A percentile compares a stretch with the other conserved stretches of the same genome.
These are phyloP conservation scores for Orthosia gracilis DNA, from an alignment of 2,888 invertebrate genomes.

Conservation along the genomic window DNA sequence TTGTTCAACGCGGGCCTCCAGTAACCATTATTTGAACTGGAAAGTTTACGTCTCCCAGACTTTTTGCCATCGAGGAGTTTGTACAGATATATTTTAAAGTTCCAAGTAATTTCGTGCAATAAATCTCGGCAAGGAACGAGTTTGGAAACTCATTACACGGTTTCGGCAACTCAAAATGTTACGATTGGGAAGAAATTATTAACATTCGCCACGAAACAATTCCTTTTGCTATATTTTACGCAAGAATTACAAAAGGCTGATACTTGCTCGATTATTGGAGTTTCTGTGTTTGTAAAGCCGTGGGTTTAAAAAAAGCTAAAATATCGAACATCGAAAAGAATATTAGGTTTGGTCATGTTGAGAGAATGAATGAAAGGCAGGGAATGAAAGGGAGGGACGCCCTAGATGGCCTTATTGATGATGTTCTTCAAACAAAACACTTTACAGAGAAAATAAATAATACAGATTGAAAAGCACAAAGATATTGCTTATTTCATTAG, in stretches of 20 bases:
- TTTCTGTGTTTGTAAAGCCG: not conserved
- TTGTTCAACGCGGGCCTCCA: not conserved
- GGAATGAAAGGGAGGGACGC: no score
- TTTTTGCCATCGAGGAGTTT: conserved; percentile 54
- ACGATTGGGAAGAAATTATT: conserved; percentile 67
- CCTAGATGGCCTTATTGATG: no score
- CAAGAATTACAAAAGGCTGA: conserved; percentile 20
- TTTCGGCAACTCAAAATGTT: conserved; percentile 67
- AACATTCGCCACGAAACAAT: conserved; percentile 64
- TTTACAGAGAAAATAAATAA: no score
- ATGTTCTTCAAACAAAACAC: no score
- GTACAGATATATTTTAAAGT: conserved; percentile 63
- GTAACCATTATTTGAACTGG: conserved; percentile 43
- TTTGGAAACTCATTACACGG: conserved; percentile 71
- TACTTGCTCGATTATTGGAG: conserved; percentile 19
- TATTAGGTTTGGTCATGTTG: no score
- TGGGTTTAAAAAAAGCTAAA: no score
- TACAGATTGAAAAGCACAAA: no score
- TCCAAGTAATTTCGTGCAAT: conserved; percentile 65
- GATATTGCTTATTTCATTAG: no score
- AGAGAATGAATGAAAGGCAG: no score
- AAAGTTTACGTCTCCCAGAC: conserved; percentile 47
- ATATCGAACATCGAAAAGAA: no score
- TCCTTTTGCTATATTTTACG: conserved; percentile 47
- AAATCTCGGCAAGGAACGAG: conserved; percentile 65